phyloP scores from a whole-genome alignment of 1,140 invertebrate species.

The Euwallacea fornicatus region DNA sequence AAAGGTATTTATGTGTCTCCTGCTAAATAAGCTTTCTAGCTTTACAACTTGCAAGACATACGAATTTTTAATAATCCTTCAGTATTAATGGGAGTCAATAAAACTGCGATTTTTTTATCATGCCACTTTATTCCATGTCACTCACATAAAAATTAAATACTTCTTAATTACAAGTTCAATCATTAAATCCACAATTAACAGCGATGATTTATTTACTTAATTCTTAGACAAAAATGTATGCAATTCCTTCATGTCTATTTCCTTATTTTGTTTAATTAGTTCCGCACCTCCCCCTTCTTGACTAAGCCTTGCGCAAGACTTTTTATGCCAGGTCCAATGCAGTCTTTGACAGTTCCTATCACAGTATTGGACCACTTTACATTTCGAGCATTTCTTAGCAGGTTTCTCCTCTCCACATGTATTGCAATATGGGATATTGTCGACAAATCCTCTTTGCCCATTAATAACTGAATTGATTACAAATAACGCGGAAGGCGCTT shows the following conservation, averaged over 20 bases:
- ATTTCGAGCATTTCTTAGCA: constrained; percentile 92
- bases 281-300: constrained; percentile 30
- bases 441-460: constrained; percentile 78
- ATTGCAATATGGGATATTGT: constrained; percentile 73
- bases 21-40: no score
- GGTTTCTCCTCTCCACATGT: constrained; percentile 90
- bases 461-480: constrained; percentile 86
- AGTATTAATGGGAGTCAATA: no score
- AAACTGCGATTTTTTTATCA: background rate
- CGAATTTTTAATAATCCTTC: no score
- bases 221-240: constrained; percentile 36
- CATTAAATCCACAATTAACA: background rate
- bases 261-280: constrained; percentile 15
- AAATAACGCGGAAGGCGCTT: constrained; percentile 67
- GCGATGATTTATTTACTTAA: constrained; percentile 4
- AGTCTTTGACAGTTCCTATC: constrained; percentile 90
- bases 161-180: background rate
- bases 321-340: constrained; percentile 97
- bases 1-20: no score
- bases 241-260: constrained; percentile 33
- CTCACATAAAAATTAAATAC: no score
- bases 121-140: no score
- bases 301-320: constrained; percentile 68
- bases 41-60: no score
- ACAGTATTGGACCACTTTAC: constrained; percentile 93